Conservation (phyloP, 2,797 vertebrate genomes). For the Eidolon dupreanum region DNA sequence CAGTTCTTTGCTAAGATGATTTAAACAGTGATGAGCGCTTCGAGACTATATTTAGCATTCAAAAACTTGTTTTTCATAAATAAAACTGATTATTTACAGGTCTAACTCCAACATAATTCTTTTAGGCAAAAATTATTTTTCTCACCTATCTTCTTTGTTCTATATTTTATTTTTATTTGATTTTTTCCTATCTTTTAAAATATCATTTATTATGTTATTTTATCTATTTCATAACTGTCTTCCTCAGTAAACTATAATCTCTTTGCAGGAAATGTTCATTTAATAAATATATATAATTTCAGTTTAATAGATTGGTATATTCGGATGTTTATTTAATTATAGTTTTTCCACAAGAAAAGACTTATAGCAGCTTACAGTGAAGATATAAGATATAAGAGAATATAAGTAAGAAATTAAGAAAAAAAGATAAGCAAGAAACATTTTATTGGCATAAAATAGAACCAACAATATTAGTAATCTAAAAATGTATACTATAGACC, state of each 20-base stretch:
- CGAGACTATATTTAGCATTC: background rate
- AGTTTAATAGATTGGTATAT: background rate
- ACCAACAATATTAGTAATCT: background rate
- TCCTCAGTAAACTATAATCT: background rate
- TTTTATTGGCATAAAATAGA: background rate
- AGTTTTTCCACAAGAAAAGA: background rate
- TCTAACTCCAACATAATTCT: background rate
- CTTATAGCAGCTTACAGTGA: background rate
- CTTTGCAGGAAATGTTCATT: background rate
- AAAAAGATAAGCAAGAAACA: background rate
- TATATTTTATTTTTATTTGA: background rate
- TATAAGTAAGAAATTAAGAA: background rate
- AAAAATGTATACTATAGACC: background rate
- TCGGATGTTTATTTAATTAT: slow-evolving; percentile 11
- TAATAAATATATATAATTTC: background rate
- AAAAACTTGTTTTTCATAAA: background rate
- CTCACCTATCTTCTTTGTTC: background rate
- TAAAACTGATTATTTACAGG: background rate
- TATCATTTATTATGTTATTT: background rate
- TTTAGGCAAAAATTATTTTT: background rate
- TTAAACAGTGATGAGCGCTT: background rate
- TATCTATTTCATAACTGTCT: background rate
- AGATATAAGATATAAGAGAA: background rate
- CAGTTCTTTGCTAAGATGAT: background rate
- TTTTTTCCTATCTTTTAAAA: background rate